Percentiles rank a stretch among this genome's conserved stretches.
Conservation (phyloP, 2,113 vertebrate species). For the Suricata suricatta region DNA sequence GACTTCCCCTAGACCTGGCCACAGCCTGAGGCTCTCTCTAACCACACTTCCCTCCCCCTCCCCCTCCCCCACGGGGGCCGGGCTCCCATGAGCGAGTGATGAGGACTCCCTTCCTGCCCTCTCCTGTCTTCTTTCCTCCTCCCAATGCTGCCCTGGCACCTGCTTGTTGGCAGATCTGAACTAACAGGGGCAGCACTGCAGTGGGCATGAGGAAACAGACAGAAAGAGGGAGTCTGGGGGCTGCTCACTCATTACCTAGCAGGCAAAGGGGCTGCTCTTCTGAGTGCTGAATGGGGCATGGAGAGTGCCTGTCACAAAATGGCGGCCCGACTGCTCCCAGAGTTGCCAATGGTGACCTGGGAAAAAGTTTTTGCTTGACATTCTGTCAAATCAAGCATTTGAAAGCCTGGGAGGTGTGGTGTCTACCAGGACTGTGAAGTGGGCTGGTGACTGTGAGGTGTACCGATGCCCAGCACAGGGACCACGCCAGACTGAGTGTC, state of each 20-base stretch:
- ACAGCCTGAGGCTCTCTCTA: not conserved
- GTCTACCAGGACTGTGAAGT: not conserved
- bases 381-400: rapidly evolving
- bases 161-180: not conserved
- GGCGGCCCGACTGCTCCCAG: not conserved
- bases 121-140: not conserved
- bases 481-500: not conserved
- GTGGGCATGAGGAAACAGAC: not conserved
- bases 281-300: not conserved
- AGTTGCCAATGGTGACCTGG: not conserved
- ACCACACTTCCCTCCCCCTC: not conserved
- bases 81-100: not conserved
- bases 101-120: not conserved
- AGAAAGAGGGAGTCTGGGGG: not conserved
- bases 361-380: not conserved
- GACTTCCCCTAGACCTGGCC: not conserved
- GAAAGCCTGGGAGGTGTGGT: not conserved
- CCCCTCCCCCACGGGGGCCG: not conserved
- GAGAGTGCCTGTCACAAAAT: not conserved
- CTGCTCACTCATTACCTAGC: not conserved
- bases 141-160: not conserved
- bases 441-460: not conserved
- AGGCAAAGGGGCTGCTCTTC: not conserved
- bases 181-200: not conserved
- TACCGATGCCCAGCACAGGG: not conserved